Evolutionary conservation across 2,113 vertebrate genomes (phyloP).

Genomic region (Geothlypis trichas): DNA sequence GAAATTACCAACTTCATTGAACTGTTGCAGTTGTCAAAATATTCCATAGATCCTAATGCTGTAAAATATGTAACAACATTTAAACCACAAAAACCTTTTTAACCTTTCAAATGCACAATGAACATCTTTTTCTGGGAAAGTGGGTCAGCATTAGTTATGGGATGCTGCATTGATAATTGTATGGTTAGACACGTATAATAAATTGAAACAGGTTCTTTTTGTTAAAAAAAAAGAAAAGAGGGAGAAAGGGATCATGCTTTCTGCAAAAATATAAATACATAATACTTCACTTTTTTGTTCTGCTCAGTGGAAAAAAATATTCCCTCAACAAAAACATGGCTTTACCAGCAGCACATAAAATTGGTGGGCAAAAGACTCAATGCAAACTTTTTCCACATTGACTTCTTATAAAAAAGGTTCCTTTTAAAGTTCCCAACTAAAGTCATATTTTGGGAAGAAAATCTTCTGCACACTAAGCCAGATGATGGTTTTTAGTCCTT

Average conservation of each 20-base stretch:
- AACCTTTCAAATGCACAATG: slow-evolving; percentile 81
- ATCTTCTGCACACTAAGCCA: background rate
- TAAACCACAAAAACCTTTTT: slow-evolving; percentile 89
- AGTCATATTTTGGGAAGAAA: background rate
- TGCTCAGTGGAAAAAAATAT: background rate
- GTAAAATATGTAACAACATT: slow-evolving; percentile 98
- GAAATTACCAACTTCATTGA: slow-evolving; percentile 97
- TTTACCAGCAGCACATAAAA: slow-evolving; percentile 12
- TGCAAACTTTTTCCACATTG: background rate
- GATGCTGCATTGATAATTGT: slow-evolving; percentile 63
- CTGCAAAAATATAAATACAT: slow-evolving; percentile 52
- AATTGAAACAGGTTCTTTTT: slow-evolving; percentile 65
- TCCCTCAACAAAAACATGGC: background rate
- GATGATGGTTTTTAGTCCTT: background rate
- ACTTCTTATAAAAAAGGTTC: background rate
- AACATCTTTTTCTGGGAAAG: slow-evolving; percentile 75
- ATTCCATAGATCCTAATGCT: slow-evolving; percentile 97
- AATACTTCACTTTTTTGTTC: background rate
- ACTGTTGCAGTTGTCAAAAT: slow-evolving; percentile 94
- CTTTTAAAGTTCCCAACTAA: background rate
- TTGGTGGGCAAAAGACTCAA: background rate
- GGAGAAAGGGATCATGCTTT: slow-evolving; percentile 64
- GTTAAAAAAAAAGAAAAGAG: slow-evolving; percentile 47
- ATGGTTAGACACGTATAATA: slow-evolving; percentile 68
- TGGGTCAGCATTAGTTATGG: slow-evolving; percentile 74